Conservation (phyloP, 1,140 invertebrate species). For the Aphaenogaster rudis region DNA sequence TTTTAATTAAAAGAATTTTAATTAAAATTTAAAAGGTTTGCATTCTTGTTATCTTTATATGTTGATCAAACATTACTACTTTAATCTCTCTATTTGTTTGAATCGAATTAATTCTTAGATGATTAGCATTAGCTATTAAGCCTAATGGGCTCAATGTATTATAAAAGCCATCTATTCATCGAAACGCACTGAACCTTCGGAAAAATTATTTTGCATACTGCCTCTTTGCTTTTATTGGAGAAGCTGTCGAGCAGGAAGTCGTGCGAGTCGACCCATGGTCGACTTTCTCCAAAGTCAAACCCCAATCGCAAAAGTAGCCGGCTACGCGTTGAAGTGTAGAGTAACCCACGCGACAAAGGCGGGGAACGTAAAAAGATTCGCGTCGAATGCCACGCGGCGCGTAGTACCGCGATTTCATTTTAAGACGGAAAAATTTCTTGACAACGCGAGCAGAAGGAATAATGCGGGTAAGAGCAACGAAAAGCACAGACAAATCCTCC, state of each 20-base stretch:
- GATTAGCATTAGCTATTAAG: conserved; percentile 1
- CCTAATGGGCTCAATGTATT: background rate
- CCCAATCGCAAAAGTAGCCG: conserved; percentile 72
- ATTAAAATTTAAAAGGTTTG: background rate
- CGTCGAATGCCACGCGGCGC: background rate
- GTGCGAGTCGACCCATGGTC: conserved; percentile 20
- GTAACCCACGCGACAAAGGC: conserved; percentile 40
- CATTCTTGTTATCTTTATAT: background rate
- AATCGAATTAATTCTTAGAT: background rate
- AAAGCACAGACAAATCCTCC: conserved; percentile 35
- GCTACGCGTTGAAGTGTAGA: conserved; percentile 25
- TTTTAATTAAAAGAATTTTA: background rate
- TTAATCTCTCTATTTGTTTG: background rate
- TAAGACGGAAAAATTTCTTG: conserved; percentile 32
- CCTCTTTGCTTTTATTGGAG: conserved; percentile 52
- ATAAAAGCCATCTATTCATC: conserved; percentile 54
- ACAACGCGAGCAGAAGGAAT: conserved; percentile 9
- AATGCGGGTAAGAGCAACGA: conserved; percentile 26
- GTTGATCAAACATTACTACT: background rate
- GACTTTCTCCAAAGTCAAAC: conserved; percentile 57
- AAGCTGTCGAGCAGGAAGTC: conserved; percentile 59
- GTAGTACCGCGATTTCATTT: conserved; percentile 46
- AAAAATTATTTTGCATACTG: conserved; percentile 70
- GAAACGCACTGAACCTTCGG: conserved; percentile 45
- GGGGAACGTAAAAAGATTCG: conserved; percentile 52